Evolutionary conservation across 2,113 vertebrate genomes (phyloP), one percentile per base, ranked within the genome.

Genomic region (Zosterops japonicus): DNA sequence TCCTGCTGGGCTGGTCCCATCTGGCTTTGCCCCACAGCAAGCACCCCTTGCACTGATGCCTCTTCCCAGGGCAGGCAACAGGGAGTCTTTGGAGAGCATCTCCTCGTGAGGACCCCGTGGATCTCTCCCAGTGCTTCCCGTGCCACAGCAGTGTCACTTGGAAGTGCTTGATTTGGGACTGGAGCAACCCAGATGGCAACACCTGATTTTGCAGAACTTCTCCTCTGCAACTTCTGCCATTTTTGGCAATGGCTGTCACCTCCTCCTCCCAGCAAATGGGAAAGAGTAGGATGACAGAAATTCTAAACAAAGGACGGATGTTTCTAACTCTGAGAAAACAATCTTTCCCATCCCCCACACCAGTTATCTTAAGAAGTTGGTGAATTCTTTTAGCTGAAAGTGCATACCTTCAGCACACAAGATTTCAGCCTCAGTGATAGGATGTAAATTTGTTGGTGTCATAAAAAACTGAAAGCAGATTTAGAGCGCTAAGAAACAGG

Each of bases 221-320:
- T 19, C 59, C 77, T 69, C 22, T 39, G 77, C 59, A 70, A 70
- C 29, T 55, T 35, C 83, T 64, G 65, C 56, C 9, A 47, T 60
- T 60, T 91, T 56, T 84, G 87, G 72, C 3, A 0, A 35, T 17
- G 33, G 44, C 36, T 83, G 63, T 90, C 9, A 1, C 41, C 33
- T 87, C 39, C 69, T 63, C n/a, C 69, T 89, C 70, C 76, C 52
- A 59, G 33, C 16, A 87, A 92, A 95, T 52, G 39, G 55, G 46
- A 83, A 93, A 57, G 57, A 77, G 75, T 27, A 83, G 95, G 68
- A 74, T 67, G 71, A 92, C 68, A 93, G 63, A 95, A 91, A 69
- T 67, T 50, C 67, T 50, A 94, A 93, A 91, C 81, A 87, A 93
- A 95, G 85, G 47, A 86, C 4, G 5, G 90, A 90, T 88, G 88